phyloP scores from a whole-genome alignment of 2,113 vertebrate genomes.

The Phycodurus eques region DNA sequence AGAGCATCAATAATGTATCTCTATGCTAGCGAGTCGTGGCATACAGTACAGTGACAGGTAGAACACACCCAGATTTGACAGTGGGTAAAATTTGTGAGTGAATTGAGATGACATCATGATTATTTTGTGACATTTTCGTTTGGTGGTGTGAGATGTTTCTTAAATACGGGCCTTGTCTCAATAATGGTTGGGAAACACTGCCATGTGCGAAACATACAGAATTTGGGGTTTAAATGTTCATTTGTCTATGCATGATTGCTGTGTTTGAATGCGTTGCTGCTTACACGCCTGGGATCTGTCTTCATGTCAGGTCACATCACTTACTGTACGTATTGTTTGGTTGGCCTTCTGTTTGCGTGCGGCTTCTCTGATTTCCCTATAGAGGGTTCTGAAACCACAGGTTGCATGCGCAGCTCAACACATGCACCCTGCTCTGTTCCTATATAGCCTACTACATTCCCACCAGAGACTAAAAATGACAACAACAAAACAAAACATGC shows the following conservation, averaged over 20 bases:
- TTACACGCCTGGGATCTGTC: not conserved
- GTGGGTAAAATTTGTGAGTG: too few species aligned
- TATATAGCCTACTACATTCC: not conserved
- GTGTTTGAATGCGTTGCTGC: not conserved
- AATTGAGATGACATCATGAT: too few species aligned
- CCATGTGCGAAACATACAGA: too few species aligned
- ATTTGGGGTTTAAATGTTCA: too few species aligned
- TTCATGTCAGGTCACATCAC: not conserved
- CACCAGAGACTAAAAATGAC: not conserved
- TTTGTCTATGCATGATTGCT: too few species aligned
- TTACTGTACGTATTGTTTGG: not conserved
- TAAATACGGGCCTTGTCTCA: too few species aligned
- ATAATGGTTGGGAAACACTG: too few species aligned
- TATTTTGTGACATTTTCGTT: too few species aligned
- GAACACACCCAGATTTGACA: too few species aligned
- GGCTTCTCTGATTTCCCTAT: conserved; percentile 19
- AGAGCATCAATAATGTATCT: not conserved
- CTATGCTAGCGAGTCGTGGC: too few species aligned
- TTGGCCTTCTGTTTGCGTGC: conserved; percentile 22
- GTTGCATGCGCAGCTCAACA: conserved; percentile 17
- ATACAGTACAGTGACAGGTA: too few species aligned
- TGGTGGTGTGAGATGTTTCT: too few species aligned
- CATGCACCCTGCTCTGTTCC: not conserved
- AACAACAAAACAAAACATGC: not conserved
- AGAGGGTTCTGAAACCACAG: conserved; percentile 10